Evolutionary conservation across 2,797 vertebrate genomes (phyloP).

Genomic region (Tauraco hartlaubi): DNA sequence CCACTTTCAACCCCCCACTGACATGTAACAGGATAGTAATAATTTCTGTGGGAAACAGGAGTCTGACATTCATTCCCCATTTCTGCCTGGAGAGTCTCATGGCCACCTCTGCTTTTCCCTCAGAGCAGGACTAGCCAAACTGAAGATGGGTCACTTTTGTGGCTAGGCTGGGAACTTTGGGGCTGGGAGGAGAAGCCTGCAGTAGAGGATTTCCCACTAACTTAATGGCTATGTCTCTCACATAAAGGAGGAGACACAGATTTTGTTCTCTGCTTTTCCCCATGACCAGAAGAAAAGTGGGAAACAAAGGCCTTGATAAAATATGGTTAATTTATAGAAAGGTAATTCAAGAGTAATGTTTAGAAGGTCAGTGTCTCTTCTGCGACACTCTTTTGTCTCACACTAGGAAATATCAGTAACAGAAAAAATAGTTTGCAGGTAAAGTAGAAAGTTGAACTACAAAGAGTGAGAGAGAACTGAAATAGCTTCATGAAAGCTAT

Average conservation of each 20-base stretch:
- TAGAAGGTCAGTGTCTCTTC: not conserved
- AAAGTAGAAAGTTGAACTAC: not conserved
- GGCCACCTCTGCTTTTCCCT: not conserved
- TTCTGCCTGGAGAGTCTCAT: not conserved
- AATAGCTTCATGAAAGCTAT: not conserved
- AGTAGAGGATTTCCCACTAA: not conserved
- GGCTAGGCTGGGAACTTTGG: not conserved
- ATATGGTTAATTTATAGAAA: not conserved
- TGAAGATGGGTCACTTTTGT: not conserved
- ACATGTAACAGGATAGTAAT: not conserved
- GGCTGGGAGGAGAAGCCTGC: not conserved
- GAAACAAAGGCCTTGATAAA: not conserved
- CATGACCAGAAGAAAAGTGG: not conserved
- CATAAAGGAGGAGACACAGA: not conserved
- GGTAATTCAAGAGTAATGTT: not conserved
- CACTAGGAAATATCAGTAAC: not conserved
- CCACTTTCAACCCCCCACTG: not conserved
- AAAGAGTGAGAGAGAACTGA: not conserved
- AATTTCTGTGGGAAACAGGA: not conserved
- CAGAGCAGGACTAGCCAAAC: fast-evolving
- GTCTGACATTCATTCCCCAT: not conserved
- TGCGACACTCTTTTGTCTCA: not conserved
- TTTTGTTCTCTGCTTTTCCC: not conserved
- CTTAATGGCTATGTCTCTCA: not conserved
- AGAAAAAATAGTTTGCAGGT: not conserved